phyloP scores from a whole-genome alignment of 2,888 invertebrate genomes.

The Aquatica leii region DNA sequence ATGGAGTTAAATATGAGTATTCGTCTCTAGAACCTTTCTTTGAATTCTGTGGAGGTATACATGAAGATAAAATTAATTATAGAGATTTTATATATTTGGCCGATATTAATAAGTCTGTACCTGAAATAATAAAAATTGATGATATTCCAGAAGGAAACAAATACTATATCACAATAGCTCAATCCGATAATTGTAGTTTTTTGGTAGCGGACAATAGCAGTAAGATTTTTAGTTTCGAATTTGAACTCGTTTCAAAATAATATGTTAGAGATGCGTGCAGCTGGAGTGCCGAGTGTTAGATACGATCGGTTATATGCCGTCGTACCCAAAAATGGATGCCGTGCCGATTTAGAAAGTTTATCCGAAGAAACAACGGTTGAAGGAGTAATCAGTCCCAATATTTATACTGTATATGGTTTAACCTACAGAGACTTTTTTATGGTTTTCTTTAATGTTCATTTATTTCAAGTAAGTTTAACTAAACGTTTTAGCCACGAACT shows the following conservation, averaged over 20 bases:
- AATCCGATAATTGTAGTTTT: constrained; percentile 52
- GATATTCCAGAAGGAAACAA: constrained; percentile 49
- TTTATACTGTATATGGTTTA: constrained; percentile 59
- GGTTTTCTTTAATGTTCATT: constrained; percentile 43
- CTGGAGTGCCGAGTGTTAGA: constrained; percentile 52
- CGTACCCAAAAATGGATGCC: constrained; percentile 47
- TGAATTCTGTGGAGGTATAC: constrained; percentile 60
- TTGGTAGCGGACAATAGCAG: constrained; percentile 52
- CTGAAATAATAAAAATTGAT: constrained; percentile 59
- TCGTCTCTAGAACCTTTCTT: constrained; percentile 63
- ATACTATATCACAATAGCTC: constrained; percentile 51
- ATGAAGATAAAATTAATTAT: constrained; percentile 62
- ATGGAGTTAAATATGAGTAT: constrained; percentile 62
- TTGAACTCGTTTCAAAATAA: too few relatives aligned
- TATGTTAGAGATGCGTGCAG: constrained; percentile 46
- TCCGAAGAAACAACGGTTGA: constrained; percentile 55
- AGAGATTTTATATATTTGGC: constrained; percentile 63
- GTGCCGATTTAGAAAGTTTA: constrained; percentile 52
- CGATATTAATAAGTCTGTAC: constrained; percentile 60
- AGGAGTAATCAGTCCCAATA: constrained; percentile 58
- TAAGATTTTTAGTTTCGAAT: too few relatives aligned
- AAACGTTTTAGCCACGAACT: constrained; percentile 51
- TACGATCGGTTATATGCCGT: constrained; percentile 47
- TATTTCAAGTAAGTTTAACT: constrained; percentile 4
- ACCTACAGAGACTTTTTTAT: constrained; percentile 58